These are phyloP conservation scores for Cydia splendana DNA, from an alignment of 1,140 invertebrate genomes.

Conservation along the genomic window DNA sequence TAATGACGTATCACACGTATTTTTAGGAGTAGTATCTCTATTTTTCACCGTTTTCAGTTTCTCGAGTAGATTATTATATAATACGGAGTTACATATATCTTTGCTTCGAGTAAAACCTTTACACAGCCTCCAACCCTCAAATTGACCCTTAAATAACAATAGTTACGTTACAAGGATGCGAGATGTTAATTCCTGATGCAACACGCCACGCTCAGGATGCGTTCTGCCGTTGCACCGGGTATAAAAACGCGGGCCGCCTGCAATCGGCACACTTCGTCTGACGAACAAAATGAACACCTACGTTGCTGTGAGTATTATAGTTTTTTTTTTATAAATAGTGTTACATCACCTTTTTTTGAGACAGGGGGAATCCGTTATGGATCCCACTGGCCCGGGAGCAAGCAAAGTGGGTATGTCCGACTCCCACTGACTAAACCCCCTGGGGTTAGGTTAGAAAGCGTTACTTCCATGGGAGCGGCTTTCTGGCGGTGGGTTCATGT, in stretches of 20 bases:
- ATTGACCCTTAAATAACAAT: neutral
- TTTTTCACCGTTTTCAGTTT: too few relatives aligned
- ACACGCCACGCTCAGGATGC: conserved; percentile 21
- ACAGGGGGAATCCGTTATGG: too few relatives aligned
- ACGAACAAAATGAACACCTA: conserved; percentile 62
- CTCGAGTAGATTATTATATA: too few relatives aligned
- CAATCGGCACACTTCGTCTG: conserved; percentile 60
- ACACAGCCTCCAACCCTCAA: neutral
- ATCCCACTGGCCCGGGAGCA: too few relatives aligned
- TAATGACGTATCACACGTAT: too few relatives aligned
- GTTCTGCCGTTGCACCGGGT: conserved; percentile 40
- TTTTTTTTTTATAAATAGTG: conserved; percentile 27
- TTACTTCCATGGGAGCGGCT: too few relatives aligned
- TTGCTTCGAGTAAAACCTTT: neutral
- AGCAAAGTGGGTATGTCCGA: too few relatives aligned
- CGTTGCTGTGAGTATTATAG: conserved; percentile 57
- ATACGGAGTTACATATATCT: too few relatives aligned
- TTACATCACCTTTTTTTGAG: neutral
- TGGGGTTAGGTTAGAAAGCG: too few relatives aligned
- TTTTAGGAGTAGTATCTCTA: too few relatives aligned
- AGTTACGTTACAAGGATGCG: conserved; percentile 39
- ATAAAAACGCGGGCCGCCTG: conserved; percentile 49
- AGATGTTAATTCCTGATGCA: conserved; percentile 42
- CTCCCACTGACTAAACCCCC: too few relatives aligned
- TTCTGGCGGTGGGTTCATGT: too few relatives aligned